A percentile compares a stretch with the other conserved stretches of the same genome.
These are phyloP conservation scores for Leguminivora glycinivorella DNA, from an alignment of 1,140 invertebrate species.

Conservation along the genomic window DNA sequence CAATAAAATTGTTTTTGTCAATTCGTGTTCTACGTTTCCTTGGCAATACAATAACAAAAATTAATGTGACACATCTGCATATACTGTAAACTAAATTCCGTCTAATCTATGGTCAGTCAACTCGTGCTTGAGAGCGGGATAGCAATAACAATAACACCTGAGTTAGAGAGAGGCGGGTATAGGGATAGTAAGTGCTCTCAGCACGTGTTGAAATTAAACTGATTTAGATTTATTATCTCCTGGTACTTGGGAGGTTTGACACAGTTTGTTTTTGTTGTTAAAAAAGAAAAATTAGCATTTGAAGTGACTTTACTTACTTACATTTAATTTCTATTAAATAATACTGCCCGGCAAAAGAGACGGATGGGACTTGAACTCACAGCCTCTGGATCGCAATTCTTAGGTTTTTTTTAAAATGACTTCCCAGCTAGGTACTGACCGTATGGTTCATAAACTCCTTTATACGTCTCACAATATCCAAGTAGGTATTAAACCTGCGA, in stretches of 20 bases:
- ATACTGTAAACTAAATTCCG: constrained; percentile 19
- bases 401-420: too few relatives aligned
- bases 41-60: not conserved
- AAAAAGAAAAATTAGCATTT: too few relatives aligned
- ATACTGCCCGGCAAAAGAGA: too few relatives aligned
- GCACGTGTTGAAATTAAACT: constrained; percentile 25
- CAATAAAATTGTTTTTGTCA: not conserved
- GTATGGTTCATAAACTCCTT: too few relatives aligned
- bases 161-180: not conserved
- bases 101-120: constrained; percentile 24
- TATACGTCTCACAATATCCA: too few relatives aligned
- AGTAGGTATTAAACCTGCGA: not conserved
- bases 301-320: too few relatives aligned
- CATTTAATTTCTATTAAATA: too few relatives aligned
- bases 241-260: constrained; percentile 8
- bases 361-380: too few relatives aligned
- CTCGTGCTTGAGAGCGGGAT: not conserved
- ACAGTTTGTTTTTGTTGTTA: constrained; percentile 22
- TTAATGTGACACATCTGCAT: not conserved
- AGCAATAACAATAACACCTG: not conserved
- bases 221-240: constrained; percentile 26
- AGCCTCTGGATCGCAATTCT: too few relatives aligned
- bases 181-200: constrained; percentile 3
- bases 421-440: too few relatives aligned
- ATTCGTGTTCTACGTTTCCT: not conserved